Conservation (phyloP, 1,140 invertebrate genomes). For the Phocides pigmalion region DNA sequence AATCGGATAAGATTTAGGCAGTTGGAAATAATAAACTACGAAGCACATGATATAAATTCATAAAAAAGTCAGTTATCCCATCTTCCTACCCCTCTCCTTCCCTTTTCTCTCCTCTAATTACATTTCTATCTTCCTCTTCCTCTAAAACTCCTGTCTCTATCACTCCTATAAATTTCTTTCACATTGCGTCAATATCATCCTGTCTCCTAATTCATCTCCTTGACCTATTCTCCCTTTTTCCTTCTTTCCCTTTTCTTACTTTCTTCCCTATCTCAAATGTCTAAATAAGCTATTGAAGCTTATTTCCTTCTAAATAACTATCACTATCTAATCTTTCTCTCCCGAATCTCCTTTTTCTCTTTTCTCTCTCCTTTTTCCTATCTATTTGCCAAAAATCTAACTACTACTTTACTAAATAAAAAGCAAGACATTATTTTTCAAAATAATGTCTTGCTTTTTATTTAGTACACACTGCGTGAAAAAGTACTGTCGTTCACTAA, state of each 20-base stretch:
- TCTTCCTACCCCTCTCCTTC: not conserved
- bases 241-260: not conserved
- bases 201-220: not conserved
- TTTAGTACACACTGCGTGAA: not conserved
- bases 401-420: no score
- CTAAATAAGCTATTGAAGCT: no score
- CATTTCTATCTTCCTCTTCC: not conserved
- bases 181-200: not conserved
- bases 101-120: not conserved
- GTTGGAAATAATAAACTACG: no score
- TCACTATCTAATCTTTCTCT: not conserved
- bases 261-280: no score
- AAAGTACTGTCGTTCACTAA: slow-evolving; percentile 12
- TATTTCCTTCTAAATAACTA: no score
- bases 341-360: no score
- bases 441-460: not conserved
- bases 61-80: no score
- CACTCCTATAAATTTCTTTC: not conserved
- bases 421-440: no score
- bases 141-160: not conserved
- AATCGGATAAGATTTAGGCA: no score
- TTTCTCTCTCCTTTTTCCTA: no score
- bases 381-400: no score
- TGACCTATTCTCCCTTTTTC: not conserved
- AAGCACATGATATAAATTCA: no score